phyloP scores from a whole-genome alignment of 1,140 invertebrate genomes.

The Trichogramma pretiosum region DNA sequence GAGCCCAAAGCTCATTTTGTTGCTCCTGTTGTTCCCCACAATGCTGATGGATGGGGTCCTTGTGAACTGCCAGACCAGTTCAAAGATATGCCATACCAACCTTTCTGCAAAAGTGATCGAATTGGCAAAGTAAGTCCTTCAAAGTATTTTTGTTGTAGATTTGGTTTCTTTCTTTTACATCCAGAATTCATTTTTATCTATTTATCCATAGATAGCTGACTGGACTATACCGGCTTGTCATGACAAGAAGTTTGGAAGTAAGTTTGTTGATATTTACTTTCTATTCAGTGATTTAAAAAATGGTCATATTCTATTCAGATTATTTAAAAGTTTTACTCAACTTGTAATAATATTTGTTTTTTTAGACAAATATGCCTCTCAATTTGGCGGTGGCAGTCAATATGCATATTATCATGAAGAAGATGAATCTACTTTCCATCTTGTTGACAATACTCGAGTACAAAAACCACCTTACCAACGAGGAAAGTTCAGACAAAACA shows the following conservation, averaged over 20 bases:
- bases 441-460: slow-evolving; percentile 88
- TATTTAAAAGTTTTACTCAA: no score
- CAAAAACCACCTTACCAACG: slow-evolving; percentile 87
- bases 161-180: no score
- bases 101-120: slow-evolving; percentile 93
- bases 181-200: no score
- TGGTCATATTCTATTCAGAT: no score
- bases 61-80: slow-evolving; percentile 89
- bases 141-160: neutral
- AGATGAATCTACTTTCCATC: slow-evolving; percentile 95
- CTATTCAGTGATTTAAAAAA: neutral
- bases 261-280: slow-evolving; percentile 38
- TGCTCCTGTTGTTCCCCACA: slow-evolving; percentile 75
- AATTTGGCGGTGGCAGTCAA: slow-evolving; percentile 88
- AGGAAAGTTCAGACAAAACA: slow-evolving; percentile 68
- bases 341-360: slow-evolving; percentile 27
- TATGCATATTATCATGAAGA: slow-evolving; percentile 98
- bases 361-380: slow-evolving; percentile 89
- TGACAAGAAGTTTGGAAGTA: slow-evolving; percentile 91
- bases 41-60: slow-evolving; percentile 90
- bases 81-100: slow-evolving; percentile 96
- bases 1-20: slow-evolving; percentile 48
- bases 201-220: slow-evolving; percentile 72
- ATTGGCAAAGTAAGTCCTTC: slow-evolving; percentile 78
- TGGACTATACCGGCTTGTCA: slow-evolving; percentile 91